Conservation (phyloP, 2,113 vertebrate species). For the Chloroceryle aenea region DNA sequence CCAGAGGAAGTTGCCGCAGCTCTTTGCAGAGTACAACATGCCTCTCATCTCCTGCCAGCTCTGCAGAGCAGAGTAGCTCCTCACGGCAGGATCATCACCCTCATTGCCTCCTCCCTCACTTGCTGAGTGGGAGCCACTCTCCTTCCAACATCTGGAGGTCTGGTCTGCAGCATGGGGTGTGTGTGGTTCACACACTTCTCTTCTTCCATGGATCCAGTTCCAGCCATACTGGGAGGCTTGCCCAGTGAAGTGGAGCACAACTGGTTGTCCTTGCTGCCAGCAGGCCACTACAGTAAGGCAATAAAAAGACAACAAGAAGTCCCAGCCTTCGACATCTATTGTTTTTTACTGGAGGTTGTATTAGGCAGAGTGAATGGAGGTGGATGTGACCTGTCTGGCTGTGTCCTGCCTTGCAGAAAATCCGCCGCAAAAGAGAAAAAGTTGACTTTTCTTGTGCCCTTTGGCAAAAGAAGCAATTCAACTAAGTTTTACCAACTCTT, state of each 20-base stretch:
- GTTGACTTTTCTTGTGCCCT: background rate
- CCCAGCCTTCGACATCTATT: background rate
- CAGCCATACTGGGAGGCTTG: background rate
- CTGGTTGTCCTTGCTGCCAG: background rate
- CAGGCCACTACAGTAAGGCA: background rate
- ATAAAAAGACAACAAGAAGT: background rate
- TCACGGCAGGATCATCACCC: background rate
- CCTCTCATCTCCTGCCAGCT: conserved; percentile 58
- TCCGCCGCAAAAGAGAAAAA: background rate
- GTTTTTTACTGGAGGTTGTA: background rate
- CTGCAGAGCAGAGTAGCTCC: background rate
- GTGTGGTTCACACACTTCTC: background rate
- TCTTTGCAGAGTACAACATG: background rate
- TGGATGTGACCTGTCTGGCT: background rate
- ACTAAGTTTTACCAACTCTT: background rate
- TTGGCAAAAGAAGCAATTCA: background rate
- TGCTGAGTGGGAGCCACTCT: background rate
- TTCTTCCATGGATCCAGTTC: background rate
- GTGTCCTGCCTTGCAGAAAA: background rate
- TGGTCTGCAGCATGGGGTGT: background rate
- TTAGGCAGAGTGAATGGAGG: background rate
- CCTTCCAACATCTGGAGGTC: conserved; percentile 43
- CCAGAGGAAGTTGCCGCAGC: conserved; percentile 25
- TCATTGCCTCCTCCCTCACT: background rate
- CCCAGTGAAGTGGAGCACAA: background rate